phyloP scores from a whole-genome alignment of 2,797 vertebrate species.

The Apogon talboti region DNA sequence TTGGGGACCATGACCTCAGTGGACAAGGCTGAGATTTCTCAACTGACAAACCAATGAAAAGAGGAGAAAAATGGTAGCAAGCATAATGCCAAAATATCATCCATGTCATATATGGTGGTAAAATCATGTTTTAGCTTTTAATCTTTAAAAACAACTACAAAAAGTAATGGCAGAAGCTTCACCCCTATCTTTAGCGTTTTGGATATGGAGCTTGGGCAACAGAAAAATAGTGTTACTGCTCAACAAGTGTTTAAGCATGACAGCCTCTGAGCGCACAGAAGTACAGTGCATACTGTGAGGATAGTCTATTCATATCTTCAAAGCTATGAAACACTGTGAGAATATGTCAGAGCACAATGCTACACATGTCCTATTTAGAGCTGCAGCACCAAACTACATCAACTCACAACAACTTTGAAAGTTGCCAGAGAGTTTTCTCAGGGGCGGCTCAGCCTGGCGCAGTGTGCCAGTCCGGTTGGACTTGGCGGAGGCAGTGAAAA shows the following conservation, averaged over 20 bases:
- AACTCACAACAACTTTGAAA: conserved; percentile 70
- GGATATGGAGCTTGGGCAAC: conserved; percentile 10
- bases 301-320: conserved; percentile 55
- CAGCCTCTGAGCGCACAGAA: conserved; percentile 9
- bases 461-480: conserved; percentile 69
- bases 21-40: conserved; percentile 57
- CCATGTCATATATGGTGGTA: conserved; percentile 7
- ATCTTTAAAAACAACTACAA: background rate
- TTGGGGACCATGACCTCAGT: conserved; percentile 48
- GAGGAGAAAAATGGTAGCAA: conserved; percentile 43
- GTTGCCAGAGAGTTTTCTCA: conserved; percentile 79
- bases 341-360: conserved; percentile 72
- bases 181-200: conserved; percentile 21
- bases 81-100: conserved; percentile 12
- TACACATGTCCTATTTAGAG: conserved; percentile 73
- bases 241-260: conserved; percentile 42
- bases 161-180: conserved; percentile 6
- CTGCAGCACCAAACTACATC: conserved; percentile 58
- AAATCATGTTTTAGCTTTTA: background rate
- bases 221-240: conserved; percentile 17
- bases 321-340: conserved; percentile 45
- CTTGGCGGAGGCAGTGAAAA: conserved; percentile 79
- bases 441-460: conserved; percentile 69
- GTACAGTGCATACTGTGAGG: conserved; percentile 34
- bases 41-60: conserved; percentile 35